Evolutionary conservation across 2,797 vertebrate genomes (phyloP).

Genomic region (Acanthiza pusilla): DNA sequence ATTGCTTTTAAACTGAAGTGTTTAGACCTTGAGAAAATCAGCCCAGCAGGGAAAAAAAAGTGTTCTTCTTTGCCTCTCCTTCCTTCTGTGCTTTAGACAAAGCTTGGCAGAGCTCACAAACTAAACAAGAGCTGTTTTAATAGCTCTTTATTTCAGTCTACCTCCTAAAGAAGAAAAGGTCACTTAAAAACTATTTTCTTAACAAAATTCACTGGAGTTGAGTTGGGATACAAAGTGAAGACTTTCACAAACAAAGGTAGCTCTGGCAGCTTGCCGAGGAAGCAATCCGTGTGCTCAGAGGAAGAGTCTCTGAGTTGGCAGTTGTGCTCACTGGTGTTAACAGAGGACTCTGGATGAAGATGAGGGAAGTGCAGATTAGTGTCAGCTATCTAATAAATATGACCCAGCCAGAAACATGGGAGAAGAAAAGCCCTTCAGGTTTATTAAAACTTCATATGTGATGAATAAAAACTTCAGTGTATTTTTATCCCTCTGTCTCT

Average conservation of each 20-base stretch:
- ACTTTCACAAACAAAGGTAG: background rate
- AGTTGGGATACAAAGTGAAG: background rate
- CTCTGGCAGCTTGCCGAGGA: background rate
- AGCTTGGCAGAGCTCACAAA: slow-evolving; percentile 26
- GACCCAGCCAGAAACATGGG: background rate
- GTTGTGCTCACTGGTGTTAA: background rate
- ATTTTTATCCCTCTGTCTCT: background rate
- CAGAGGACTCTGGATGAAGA: background rate
- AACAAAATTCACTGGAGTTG: background rate
- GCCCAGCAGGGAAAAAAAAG: background rate
- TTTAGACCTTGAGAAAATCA: slow-evolving; percentile 59
- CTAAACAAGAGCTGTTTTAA: slow-evolving; percentile 22
- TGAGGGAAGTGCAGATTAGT: background rate
- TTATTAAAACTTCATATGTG: background rate
- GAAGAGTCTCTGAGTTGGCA: background rate
- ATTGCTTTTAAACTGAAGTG: slow-evolving; percentile 60
- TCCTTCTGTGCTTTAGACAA: slow-evolving; percentile 41
- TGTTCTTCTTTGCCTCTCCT: background rate
- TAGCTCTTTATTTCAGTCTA: slow-evolving; percentile 6
- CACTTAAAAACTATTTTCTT: background rate
- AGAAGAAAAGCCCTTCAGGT: background rate
- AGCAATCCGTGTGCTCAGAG: background rate
- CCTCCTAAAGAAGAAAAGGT: slow-evolving; percentile 9
- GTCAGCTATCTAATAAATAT: background rate
- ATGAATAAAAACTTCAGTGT: background rate